Evolutionary conservation across 2,888 invertebrate species (phyloP), one percentile per base, ranked within the genome.

Genomic region (Parnassius orleans): DNA sequence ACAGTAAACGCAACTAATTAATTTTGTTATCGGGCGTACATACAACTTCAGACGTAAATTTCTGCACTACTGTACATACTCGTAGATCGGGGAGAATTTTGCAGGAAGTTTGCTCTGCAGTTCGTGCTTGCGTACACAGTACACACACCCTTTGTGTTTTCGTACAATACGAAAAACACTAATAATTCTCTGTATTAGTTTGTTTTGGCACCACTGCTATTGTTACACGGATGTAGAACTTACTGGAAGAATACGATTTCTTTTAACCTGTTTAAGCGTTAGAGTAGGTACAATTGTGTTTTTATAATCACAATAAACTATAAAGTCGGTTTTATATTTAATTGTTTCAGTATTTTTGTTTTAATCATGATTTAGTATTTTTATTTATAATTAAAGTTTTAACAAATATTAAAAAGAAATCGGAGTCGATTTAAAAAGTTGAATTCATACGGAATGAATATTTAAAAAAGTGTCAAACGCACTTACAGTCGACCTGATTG

Each of bases 151-250:
- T 65, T 65, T 65, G 5, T 33, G 61, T 65, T 66, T 60, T 58
- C 65, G 56, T 65, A 76, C 86, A 85, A 81, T 83, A 78, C 79
- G 81, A 84, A 84, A 87, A 88, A 87, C 85, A 87, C 82, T 81
- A 86, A 85, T 87, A 87, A 86, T 84, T 86, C 81, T 76, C 74
- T 68, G 80, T 77, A 83, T 83, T 82, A 86, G 87, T 83, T 83
- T 87, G 86, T 85, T 86, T 84, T 83, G 75, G 75, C 76, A 77
- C 75, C 73, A 75, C 77, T 78, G 79, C 75, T 80, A 65, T 68
- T 64, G 64, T 63, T 41, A 54, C 69, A 53, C 52, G 15, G 66
- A 68, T 55, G 33, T 63, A 63, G 1, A 19, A n/a, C 14, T 24
- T 57, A 24, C 66, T 61, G 47, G 65, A 71, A 66, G 51, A 50